Evolutionary conservation across 2,888 invertebrate species (phyloP).

Genomic region (Girardia tigrina): DNA sequence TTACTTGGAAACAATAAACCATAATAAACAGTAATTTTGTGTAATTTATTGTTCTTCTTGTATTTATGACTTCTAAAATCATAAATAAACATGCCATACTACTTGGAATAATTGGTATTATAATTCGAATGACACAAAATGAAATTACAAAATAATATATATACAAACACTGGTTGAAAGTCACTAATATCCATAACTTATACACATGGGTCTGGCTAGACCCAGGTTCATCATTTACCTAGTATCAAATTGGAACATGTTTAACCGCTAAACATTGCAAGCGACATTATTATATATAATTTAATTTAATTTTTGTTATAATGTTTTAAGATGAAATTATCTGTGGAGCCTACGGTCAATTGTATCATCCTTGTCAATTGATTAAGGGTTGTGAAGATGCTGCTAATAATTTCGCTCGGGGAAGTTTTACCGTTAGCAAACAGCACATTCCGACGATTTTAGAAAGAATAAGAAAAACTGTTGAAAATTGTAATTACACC

Average conservation of each 20-base stretch:
- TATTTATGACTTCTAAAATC: background rate
- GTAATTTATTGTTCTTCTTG: background rate
- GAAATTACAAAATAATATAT: too few relatives aligned
- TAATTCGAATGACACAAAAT: too few relatives aligned
- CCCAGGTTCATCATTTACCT: slow-evolving; percentile 19
- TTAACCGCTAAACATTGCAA: too few relatives aligned
- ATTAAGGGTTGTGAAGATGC: slow-evolving; percentile 25
- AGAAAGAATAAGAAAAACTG: background rate
- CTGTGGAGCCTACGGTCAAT: slow-evolving; percentile 13
- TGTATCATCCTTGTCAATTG: slow-evolving; percentile 10
- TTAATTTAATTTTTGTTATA: too few relatives aligned
- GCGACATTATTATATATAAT: too few relatives aligned
- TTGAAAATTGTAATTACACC: slow-evolving; percentile 14
- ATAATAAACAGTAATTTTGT: background rate
- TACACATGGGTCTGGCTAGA: slow-evolving; percentile 26
- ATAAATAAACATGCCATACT: background rate
- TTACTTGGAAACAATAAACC: background rate
- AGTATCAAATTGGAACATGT: background rate
- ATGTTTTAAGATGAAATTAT: slow-evolving; percentile 31
- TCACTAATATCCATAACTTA: background rate
- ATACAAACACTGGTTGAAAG: too few relatives aligned
- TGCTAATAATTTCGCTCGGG: slow-evolving; percentile 28
- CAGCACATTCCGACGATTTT: background rate
- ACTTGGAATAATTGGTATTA: too few relatives aligned
- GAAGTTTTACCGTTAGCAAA: slow-evolving; percentile 26